Base-by-base conservation (phyloP, 2,113 vertebrate genomes). In the Myiopsitta monachus region DNA sequence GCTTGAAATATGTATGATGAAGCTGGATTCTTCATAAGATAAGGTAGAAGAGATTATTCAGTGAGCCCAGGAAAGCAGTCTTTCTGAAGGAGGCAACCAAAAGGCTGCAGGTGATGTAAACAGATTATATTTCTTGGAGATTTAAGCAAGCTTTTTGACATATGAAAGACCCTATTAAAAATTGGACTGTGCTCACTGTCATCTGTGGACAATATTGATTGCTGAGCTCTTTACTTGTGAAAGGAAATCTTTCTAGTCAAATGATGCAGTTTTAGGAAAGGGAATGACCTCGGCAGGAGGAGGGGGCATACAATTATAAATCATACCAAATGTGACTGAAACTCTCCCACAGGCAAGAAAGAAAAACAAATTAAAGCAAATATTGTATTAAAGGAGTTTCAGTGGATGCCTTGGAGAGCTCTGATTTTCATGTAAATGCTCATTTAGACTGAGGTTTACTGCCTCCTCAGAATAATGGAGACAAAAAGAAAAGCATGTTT, bases 301-400 rank as follows among this genome's bases (percentile, higher is more conserved):
- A 77, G 61, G 52, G 59, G 49, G n/a, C 0, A 0, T 76, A 18
- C 77, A 79, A 73, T 87, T 92, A 74, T 94, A 92, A 82, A 92
- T 96, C 86, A 87, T 87, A 88, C n/a, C 22, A 86, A 92, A 96
- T 82, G 38, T 36, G 43, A 84, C 78, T 84, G 94, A 87, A 88
- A 90, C 51, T 86, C 62, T 93, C 76, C 94, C 90, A 72, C 18
- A 49, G 90, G 94, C 90, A 92, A 88, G 47, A 77, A 69, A 73
- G 66, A 87, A 93, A 96, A 96, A 87, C 69, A 84, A 96, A 96
- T 97, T 88, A 95, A 96, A 92, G 83, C 69, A 94, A 95, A 94
- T 94, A 91, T 96, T 92, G 81, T 90, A 93, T 93, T 94, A 93
- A 84, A 95, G 75, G 78, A 90, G 93, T 94, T 91, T 87, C 66